These are phyloP conservation scores for Mus caroli DNA, from an alignment of 2,797 vertebrate genomes.

Conservation along the genomic window DNA sequence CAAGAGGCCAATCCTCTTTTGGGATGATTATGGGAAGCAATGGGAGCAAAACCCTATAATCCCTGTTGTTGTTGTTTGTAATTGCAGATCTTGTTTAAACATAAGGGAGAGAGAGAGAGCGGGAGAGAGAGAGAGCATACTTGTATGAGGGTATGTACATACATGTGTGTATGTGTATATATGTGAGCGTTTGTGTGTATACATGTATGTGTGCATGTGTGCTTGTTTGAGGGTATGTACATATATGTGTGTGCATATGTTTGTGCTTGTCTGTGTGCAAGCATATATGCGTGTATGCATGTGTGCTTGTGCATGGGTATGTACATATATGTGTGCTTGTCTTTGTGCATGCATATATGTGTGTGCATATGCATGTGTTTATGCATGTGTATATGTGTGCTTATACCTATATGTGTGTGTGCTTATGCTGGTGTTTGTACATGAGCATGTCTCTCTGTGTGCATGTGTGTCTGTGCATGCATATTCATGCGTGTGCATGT, in stretches of 20 bases:
- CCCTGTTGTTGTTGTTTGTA: neutral
- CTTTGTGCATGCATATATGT: neutral
- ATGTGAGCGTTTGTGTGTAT: neutral
- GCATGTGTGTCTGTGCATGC: neutral
- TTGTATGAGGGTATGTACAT: neutral
- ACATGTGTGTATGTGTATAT: neutral
- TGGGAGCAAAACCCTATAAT: neutral
- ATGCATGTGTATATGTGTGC: neutral
- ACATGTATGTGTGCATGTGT: neutral
- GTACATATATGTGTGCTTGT: neutral
- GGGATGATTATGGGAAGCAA: conserved; percentile 7
- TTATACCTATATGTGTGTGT: neutral
- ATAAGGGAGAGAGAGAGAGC: too few relatives aligned
- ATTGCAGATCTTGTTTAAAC: neutral
- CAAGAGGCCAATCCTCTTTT: neutral
- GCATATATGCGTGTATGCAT: neutral
- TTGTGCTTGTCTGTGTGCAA: neutral
- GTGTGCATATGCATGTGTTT: neutral
- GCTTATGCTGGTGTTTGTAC: neutral
- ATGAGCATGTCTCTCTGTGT: neutral
- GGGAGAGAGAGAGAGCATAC: neutral
- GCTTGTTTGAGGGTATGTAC: too few relatives aligned
- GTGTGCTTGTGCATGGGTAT: neutral
- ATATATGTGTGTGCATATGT: neutral
- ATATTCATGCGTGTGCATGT: neutral